Percentiles rank a stretch among this genome's conserved stretches.
phyloP scores from a whole-genome alignment of 2,797 vertebrate genomes.

The Microhierax caerulescens region DNA sequence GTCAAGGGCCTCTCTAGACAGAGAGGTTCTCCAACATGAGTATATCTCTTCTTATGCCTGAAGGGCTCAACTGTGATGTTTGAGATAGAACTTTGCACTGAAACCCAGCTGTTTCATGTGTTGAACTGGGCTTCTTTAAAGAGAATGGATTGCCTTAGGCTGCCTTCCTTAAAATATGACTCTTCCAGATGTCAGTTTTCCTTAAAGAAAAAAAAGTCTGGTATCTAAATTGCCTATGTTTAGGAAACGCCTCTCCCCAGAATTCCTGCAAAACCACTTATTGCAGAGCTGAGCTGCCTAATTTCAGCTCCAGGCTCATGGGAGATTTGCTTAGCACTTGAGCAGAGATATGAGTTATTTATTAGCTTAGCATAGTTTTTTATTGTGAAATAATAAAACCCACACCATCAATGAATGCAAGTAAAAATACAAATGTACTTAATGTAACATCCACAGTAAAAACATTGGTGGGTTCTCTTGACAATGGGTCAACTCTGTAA shows the following conservation, averaged over 20 bases:
- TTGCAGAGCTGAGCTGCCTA: neutral
- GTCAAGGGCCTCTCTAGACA: neutral
- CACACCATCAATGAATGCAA: neutral
- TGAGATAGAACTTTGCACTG: slow-evolving; percentile 10
- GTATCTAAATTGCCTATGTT: neutral
- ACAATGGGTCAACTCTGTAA: neutral
- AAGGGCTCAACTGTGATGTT: neutral
- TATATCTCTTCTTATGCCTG: neutral
- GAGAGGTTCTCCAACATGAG: neutral
- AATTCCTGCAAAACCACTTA: slow-evolving; percentile 2
- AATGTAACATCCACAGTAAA: neutral
- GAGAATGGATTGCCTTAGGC: slow-evolving; percentile 29
- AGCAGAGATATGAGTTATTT: neutral
- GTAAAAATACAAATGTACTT: neutral
- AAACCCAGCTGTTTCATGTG: neutral
- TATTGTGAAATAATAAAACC: neutral
- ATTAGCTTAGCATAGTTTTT: neutral
- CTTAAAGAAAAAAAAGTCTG: neutral
- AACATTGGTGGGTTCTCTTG: neutral
- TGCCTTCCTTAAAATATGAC: slow-evolving; percentile 23
- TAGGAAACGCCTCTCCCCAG: neutral
- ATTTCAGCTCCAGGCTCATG: neutral
- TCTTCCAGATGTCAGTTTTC: neutral
- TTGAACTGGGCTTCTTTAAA: neutral
- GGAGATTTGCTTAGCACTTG: neutral